These are phyloP conservation scores for Chelon labrosus DNA, from an alignment of 2,797 vertebrate genomes.

Conservation along the genomic window DNA sequence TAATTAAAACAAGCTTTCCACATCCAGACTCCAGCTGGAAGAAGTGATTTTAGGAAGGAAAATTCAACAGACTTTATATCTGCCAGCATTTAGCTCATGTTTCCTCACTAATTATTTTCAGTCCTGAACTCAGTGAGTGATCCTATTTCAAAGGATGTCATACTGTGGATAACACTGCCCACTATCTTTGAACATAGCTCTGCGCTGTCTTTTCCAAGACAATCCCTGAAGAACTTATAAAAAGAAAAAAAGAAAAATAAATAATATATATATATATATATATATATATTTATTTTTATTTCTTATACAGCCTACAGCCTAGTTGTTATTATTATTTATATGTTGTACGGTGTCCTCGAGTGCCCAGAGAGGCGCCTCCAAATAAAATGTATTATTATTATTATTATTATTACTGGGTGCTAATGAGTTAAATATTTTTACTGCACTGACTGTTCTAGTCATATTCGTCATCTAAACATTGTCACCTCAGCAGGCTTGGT, in stretches of 20 bases:
- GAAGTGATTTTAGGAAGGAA: not conserved
- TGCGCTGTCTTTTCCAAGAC: constrained; percentile 5
- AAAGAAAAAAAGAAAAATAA: constrained; percentile 2
- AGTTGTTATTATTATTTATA: too few relatives aligned
- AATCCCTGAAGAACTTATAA: constrained; percentile 24
- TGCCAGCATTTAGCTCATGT: not conserved
- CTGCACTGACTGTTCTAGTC: not conserved
- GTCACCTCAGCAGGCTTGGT: not conserved
- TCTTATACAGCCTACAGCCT: too few relatives aligned
- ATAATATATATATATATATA: constrained; percentile 15
- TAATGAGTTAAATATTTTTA: constrained; percentile 16
- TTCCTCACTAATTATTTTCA: constrained; percentile 44
- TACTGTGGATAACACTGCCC: constrained; percentile 5
- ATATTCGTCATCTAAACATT: constrained; percentile 20
- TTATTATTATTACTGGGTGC: not conserved
- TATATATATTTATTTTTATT: too few relatives aligned
- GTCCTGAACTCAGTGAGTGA: constrained; percentile 8
- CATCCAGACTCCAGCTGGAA: constrained; percentile 8
- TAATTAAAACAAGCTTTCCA: not conserved
- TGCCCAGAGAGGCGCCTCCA: too few relatives aligned
- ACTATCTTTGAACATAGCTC: constrained; percentile 19
- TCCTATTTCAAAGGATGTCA: constrained; percentile 33
- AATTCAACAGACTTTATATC: not conserved
- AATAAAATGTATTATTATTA: too few relatives aligned
- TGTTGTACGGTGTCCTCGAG: too few relatives aligned